A percentile compares a stretch with the other conserved stretches of the same genome.
Conservation (phyloP, 2,888 invertebrate species). For the Limnephilus lunatus region DNA sequence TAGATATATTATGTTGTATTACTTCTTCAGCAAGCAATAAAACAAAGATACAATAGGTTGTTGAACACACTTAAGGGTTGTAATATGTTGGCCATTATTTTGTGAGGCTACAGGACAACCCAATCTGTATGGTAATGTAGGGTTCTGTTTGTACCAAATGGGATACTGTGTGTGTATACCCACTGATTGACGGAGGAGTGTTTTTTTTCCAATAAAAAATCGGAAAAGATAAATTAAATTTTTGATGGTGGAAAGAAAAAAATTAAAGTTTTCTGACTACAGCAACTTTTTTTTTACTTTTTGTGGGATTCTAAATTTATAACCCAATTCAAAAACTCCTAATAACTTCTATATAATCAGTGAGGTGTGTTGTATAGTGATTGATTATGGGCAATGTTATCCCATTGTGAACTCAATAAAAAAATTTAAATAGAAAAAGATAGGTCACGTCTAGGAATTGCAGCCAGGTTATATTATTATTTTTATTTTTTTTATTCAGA, state of each 20-base stretch:
- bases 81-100: neutral
- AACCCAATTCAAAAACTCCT: too few species aligned
- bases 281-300: neutral
- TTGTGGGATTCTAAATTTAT: neutral
- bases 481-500: too few species aligned
- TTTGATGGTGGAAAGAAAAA: neutral
- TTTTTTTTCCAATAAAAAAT: neutral
- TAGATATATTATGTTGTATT: neutral
- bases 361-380: too few species aligned
- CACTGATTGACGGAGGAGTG: slow-evolving; percentile 60
- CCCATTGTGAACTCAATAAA: too few species aligned
- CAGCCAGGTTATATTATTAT: too few species aligned
- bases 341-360: too few species aligned
- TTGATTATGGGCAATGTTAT: too few species aligned
- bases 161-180: slow-evolving; percentile 58
- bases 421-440: too few species aligned
- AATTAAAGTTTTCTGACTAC: neutral
- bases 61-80: neutral
- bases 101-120: slow-evolving; percentile 53
- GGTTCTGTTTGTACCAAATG: slow-evolving; percentile 65
- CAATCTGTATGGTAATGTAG: slow-evolving; percentile 65
- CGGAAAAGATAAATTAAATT: neutral
- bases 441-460: too few species aligned
- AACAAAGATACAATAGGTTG: neutral
- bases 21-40: neutral